Conservation (phyloP, 2,797 vertebrate species). For the Trachurus trachurus region DNA sequence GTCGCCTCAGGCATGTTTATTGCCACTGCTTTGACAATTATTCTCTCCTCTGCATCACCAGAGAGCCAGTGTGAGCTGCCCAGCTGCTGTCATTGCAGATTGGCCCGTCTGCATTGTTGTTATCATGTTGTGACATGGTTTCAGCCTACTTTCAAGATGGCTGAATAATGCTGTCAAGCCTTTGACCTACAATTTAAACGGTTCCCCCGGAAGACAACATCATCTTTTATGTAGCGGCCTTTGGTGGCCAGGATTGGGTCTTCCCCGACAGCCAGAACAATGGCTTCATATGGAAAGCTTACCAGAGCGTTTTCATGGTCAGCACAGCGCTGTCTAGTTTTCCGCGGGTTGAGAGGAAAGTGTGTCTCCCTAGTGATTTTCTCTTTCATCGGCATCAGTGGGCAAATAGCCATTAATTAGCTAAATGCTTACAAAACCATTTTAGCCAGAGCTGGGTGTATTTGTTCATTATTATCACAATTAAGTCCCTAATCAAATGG, state of each 20-base stretch:
- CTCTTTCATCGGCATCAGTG: slow-evolving; percentile 68
- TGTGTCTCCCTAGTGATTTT: slow-evolving; percentile 66
- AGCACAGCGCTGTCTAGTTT: slow-evolving; percentile 29
- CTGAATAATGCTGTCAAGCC: slow-evolving; percentile 63
- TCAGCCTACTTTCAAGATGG: slow-evolving; percentile 65
- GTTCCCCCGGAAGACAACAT: slow-evolving; percentile 42
- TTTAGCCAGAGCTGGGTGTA: slow-evolving; percentile 70
- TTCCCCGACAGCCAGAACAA: slow-evolving; percentile 10
- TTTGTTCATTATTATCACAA: slow-evolving; percentile 85
- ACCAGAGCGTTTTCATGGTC: slow-evolving; percentile 39
- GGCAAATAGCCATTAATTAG: slow-evolving; percentile 83
- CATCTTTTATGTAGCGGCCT: slow-evolving; percentile 51
- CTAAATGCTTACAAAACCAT: slow-evolving; percentile 67
- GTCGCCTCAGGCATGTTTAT: slow-evolving; percentile 46
- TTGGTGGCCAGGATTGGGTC: slow-evolving; percentile 35
- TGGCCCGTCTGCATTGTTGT: slow-evolving; percentile 42
- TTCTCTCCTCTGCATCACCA: slow-evolving; percentile 45
- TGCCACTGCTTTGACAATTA: slow-evolving; percentile 51
- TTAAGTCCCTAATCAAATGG: slow-evolving; percentile 81
- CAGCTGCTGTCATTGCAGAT: slow-evolving; percentile 44
- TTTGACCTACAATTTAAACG: slow-evolving; percentile 69
- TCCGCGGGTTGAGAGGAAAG: slow-evolving; percentile 44
- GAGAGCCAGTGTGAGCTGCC: slow-evolving; percentile 46
- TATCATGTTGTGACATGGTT: slow-evolving; percentile 64
- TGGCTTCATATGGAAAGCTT: slow-evolving; percentile 38